Evolutionary conservation across 2,113 vertebrate species (phyloP), one percentile per base, ranked within the genome.

Genomic region (Hyperopisus bebe): DNA sequence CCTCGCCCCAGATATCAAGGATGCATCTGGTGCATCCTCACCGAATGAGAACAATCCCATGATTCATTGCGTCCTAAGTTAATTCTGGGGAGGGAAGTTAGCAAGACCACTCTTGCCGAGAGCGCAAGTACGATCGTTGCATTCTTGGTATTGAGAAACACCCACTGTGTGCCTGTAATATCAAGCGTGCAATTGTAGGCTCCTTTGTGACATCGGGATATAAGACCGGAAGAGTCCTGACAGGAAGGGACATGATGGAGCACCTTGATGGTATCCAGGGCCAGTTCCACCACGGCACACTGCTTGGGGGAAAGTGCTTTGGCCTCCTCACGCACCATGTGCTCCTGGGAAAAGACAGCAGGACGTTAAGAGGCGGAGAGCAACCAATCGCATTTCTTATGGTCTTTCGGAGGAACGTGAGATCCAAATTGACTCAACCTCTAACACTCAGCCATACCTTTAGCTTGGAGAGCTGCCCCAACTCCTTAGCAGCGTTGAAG

Each of bases 241-340:
- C 8, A 27, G 51, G 35, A 39, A 80, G 27, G 31, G 27, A 39
- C 31, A 11, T 5, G 35, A 5, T 42, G 1, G 27, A 5, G 53
- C 93, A 99, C 98, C 98, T 99, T 99, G 95, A 99, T 99, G 93
- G 98, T 99, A 91, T 99, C 98, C 93, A 99, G 94, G 0, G 98
- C 98, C 91, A 99, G 95, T 90, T 99, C 98, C 42, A 99, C 98
- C 77, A 99, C 98, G 0, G 98, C 98, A 13, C 98, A 99, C 80
- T 99, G 98, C 92, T 99, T 99, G 0, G 98, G 98, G 7, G 98
- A 96, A 90, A 99, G 94, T 3, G 98, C 98, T 92, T 99, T 99
- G 89, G 98, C 98, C 92, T 99, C 98, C 91, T 99, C 98, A 1
- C 98, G 96, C 77, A 98, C 98, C 98, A 99, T 99, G 94, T 99